These are phyloP conservation scores for Cyphomyrmex costatus DNA, from an alignment of 1,140 invertebrate genomes.

Conservation along the genomic window DNA sequence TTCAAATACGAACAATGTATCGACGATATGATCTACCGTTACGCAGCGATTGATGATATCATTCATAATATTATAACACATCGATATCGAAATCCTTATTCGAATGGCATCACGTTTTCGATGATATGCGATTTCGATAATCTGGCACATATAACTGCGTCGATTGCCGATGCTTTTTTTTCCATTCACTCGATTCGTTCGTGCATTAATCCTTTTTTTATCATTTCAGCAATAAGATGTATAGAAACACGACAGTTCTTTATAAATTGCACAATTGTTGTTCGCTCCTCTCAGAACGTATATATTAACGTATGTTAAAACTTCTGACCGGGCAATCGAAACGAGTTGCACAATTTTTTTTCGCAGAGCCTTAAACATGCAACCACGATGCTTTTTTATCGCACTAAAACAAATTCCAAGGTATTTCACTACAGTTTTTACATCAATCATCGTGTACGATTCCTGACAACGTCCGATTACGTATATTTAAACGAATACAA, in stretches of 20 bases:
- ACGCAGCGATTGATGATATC: conserved; percentile 56
- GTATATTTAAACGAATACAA: background rate
- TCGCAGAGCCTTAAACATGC: background rate
- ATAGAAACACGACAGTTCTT: background rate
- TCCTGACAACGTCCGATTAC: background rate
- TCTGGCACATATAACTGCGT: conserved; percentile 11
- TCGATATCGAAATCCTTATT: conserved; percentile 51
- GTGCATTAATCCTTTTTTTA: background rate
- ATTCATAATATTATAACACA: conserved; percentile 70
- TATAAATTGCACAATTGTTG: conserved; percentile 9
- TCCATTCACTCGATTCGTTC: background rate
- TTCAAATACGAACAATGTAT: conserved; percentile 14
- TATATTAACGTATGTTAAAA: conserved; percentile 2
- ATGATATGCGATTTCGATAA: conserved; percentile 41
- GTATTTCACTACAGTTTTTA: conserved; percentile 40
- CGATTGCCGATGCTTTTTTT: background rate
- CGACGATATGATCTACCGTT: background rate
- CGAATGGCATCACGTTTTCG: background rate
- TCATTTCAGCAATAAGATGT: background rate
- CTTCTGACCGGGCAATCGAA: background rate
- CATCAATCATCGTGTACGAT: conserved; percentile 18
- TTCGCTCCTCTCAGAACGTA: background rate
- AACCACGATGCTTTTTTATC: conserved; percentile 34
- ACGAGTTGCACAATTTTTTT: conserved; percentile 28
- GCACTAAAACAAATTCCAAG: conserved; percentile 14